Conservation (phyloP, 2,888 invertebrate species). For the Heteropelma amictum region DNA sequence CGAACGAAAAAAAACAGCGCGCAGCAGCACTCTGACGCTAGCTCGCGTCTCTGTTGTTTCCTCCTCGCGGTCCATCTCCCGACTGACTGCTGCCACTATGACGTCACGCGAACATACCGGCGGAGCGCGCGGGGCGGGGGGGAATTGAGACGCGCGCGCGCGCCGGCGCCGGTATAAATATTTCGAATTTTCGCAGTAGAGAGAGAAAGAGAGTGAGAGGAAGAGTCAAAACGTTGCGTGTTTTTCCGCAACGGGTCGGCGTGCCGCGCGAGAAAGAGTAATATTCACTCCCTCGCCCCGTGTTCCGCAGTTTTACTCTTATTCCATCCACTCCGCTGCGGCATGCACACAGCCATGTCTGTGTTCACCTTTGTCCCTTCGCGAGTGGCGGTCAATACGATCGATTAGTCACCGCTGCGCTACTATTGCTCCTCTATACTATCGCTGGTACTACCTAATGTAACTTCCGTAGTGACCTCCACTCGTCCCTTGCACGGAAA, state of each 20-base stretch:
- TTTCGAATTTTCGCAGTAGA: conserved; percentile 34
- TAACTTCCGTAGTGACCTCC: no score
- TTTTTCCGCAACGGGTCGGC: conserved; percentile 10
- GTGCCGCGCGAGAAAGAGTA: not conserved
- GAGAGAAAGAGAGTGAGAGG: not conserved
- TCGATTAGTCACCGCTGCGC: conserved; percentile 46
- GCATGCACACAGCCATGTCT: not conserved
- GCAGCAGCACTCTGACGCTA: conserved; percentile 36
- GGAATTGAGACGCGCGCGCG: conserved; percentile 5
- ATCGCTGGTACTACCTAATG: no score
- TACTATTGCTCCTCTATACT: no score
- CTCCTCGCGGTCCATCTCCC: conserved; percentile 51
- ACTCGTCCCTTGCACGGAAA: no score
- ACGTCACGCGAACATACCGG: conserved; percentile 43
- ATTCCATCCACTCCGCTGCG: not conserved
- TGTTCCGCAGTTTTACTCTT: not conserved
- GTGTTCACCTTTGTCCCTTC: not conserved
- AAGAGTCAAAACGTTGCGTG: not conserved
- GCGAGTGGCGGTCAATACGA: conserved; percentile 45
- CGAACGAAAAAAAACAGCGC: conserved; percentile 35
- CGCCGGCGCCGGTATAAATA: conserved; percentile 27
- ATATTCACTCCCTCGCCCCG: conserved; percentile 8
- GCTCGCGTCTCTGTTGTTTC: conserved; percentile 42
- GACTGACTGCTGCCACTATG: conserved; percentile 46
- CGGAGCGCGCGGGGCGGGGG: not conserved